Base-by-base conservation (phyloP, 2,797 vertebrate species). In the Neopelma chrysocephalum region DNA sequence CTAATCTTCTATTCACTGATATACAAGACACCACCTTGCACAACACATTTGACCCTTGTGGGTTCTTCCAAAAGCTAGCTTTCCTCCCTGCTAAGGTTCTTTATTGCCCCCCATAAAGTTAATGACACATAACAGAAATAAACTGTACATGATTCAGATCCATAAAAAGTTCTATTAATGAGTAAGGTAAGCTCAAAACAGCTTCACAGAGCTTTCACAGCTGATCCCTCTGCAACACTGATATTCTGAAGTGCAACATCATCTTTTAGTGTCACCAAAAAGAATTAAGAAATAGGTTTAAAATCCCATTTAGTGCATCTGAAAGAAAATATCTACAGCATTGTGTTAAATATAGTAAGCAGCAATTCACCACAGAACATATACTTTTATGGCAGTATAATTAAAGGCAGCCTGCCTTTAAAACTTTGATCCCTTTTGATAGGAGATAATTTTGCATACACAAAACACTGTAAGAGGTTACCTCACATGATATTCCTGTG, bases 401-500 rank as follows among this genome's bases (percentile, higher is more conserved):
- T 21, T 72, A 88, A 77, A 87, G 47, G 48, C 19, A 77, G 23
- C 26, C 61, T 87, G 47, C 23, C 38, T 73, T 82, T 71, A 42
- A 86, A 82, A 68, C 10, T 26, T 68, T 64, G 19, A 51, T 50
- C 18, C 23, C 77, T 87, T 64, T 42, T 31, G 64, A 51, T 4
- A 93, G 22, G 22, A 69, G 38, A 64, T 38, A 56, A 66, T 60
- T 91, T 75, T 76, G 15, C 43, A 76, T 8, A 70, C 6, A 51
- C 15, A 64, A 34, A 82, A 47, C 53, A 75, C 26, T n/a, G 14
- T 9, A 57, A 76, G 23, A 79, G 3, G 32, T 97, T 97, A 99
- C 99, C 99, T 99, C 99, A 77, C 99, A 99, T 86, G 99, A 99
- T 53, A 99, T 98, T 51, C 99, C 99, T 1, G 97, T 96, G 92